Conservation (phyloP, 2,888 invertebrate genomes). For the Eristalinus aeneus region DNA sequence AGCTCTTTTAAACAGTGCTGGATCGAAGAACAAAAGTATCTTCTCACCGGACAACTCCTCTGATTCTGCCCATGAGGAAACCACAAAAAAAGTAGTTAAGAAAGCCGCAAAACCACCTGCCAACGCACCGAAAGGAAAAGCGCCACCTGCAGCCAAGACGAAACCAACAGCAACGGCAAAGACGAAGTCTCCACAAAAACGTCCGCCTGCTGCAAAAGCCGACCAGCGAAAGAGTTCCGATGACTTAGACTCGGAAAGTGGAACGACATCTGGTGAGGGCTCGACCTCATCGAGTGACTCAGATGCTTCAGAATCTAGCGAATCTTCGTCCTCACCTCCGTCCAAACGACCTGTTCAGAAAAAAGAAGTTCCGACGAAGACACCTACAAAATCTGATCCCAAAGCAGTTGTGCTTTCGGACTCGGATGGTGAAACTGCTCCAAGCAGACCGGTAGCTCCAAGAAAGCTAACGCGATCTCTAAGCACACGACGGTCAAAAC, state of each 20-base stretch:
- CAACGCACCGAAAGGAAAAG: constrained; percentile 31
- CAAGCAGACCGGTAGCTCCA: constrained; percentile 75
- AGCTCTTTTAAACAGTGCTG: constrained; percentile 33
- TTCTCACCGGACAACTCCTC: constrained; percentile 91
- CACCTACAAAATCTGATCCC: constrained; percentile 70
- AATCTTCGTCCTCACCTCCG: constrained; percentile 44
- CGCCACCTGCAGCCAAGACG: constrained; percentile 27
- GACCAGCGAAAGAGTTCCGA: constrained; percentile 73
- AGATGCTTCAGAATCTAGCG: constrained; percentile 73
- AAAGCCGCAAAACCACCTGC: constrained; percentile 24
- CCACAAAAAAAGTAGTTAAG: constrained; percentile 72
- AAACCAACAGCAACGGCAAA: constrained; percentile 36
- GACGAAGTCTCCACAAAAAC: constrained; percentile 76
- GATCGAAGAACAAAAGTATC: constrained; percentile 85
- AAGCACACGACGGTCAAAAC: constrained; percentile 85
- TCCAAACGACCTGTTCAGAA: constrained; percentile 46
- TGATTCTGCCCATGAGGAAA: constrained; percentile 83
- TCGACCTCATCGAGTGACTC: constrained; percentile 74
- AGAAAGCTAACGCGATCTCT: constrained; percentile 87
- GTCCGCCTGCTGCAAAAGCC: constrained; percentile 72
- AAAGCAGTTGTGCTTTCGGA: constrained; percentile 82
- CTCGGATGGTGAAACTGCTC: constrained; percentile 80
- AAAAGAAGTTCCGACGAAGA: constrained; percentile 47
- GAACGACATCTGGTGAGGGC: constrained; percentile 71
- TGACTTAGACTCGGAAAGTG: constrained; percentile 76